phyloP scores from a whole-genome alignment of 2,888 invertebrate species.

The Erebia ligea region DNA sequence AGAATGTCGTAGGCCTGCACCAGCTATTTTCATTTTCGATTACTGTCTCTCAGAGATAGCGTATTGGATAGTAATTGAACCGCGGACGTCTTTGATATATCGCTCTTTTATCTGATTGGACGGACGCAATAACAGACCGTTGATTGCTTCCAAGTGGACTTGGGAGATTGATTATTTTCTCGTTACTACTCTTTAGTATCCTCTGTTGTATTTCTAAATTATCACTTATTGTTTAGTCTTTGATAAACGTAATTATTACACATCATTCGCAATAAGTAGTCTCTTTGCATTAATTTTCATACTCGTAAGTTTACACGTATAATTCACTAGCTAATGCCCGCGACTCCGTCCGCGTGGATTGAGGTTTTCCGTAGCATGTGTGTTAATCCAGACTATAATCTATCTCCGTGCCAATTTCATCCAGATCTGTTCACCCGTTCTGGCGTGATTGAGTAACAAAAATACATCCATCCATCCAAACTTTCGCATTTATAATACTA shows the following conservation, averaged over 20 bases:
- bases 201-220: conserved; percentile 27
- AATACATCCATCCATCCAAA: too few relatives aligned
- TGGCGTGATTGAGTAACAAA: too few relatives aligned
- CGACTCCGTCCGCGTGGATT: too few relatives aligned
- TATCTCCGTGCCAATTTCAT: too few relatives aligned
- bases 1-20: conserved; percentile 55
- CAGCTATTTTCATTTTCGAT: conserved; percentile 71
- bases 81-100: conserved; percentile 82
- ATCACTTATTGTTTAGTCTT: conserved; percentile 18
- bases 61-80: conserved; percentile 78
- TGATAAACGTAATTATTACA: background rate
- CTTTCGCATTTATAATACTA: too few relatives aligned
- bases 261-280: background rate
- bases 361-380: too few relatives aligned
- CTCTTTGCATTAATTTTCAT: background rate
- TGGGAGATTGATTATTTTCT: conserved; percentile 82
- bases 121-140: conserved; percentile 80
- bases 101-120: conserved; percentile 80
- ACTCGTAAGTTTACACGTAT: too few relatives aligned
- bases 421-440: too few relatives aligned
- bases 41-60: conserved; percentile 74
- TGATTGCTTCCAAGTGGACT: conserved; percentile 82
- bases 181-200: conserved; percentile 53
- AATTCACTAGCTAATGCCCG: too few relatives aligned
- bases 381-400: too few relatives aligned